These are phyloP conservation scores for Emydura subglobosa DNA, from an alignment of 2,113 vertebrate genomes.

Conservation along the genomic window DNA sequence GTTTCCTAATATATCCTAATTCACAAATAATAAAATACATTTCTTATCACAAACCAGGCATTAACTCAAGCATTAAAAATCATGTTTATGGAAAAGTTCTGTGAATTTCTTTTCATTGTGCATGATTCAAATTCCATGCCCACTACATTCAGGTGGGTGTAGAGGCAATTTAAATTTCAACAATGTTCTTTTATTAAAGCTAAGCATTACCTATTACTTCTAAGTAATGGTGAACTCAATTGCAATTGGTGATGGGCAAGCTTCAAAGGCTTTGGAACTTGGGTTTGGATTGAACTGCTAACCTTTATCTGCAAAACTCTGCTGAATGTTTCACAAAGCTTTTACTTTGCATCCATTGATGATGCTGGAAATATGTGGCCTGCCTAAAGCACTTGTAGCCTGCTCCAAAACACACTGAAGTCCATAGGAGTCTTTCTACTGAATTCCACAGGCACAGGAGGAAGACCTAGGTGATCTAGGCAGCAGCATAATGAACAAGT, in stretches of 20 bases:
- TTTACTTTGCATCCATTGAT: background rate
- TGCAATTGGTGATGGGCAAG: background rate
- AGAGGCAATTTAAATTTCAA: constrained; percentile 61
- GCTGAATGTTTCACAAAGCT: background rate
- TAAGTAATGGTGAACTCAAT: background rate
- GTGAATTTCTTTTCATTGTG: constrained; percentile 60
- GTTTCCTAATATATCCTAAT: constrained; percentile 34
- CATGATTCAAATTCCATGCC: constrained; percentile 57
- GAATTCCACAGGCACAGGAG: background rate
- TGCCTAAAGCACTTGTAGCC: background rate
- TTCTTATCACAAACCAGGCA: constrained; percentile 42
- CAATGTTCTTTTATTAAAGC: constrained; percentile 44
- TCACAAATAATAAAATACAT: constrained; percentile 49
- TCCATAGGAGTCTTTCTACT: background rate
- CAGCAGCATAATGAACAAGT: fast-evolving
- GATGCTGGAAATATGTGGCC: background rate
- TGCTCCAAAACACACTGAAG: background rate
- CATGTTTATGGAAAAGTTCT: constrained; percentile 42
- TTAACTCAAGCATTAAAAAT: constrained; percentile 63
- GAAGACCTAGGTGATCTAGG: background rate
- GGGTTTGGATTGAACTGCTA: background rate
- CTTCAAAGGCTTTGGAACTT: constrained; percentile 16
- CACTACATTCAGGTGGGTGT: constrained; percentile 67
- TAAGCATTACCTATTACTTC: constrained; percentile 40
- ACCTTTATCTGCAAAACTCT: background rate